Base-by-base conservation (phyloP, 1,140 invertebrate species). In the Drosophila azteca region DNA sequence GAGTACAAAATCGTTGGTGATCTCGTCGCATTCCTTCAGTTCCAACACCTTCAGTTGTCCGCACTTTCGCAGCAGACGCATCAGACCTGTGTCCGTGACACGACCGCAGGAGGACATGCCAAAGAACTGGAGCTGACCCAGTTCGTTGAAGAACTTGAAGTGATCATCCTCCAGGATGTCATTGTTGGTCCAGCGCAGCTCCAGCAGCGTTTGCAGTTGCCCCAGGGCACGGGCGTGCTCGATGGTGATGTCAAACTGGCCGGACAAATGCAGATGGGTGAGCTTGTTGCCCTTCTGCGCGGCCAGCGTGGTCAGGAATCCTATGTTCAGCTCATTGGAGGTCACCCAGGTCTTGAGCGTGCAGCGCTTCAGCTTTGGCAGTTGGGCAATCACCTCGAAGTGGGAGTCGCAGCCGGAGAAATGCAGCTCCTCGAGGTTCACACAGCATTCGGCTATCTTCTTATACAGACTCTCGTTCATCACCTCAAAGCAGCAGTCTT, bases 401-500 rank as follows among this genome's bases (percentile, higher is more conserved):
- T 79, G 77, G 5, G 77, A 46, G 13, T 89, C 84, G 11, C 84
- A 77, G 13, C 84, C 76, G 6, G 84, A 89, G 17, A 88, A 88
- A 6, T 55, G 49, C 0, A 88, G 52, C 17, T 88, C 84, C 50
- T 79, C 79, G 22, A 88, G 41, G 6, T 89, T 13, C 13, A 45
- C 20, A 39, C 83, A 88, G 8, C 52, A 55, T 3, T 89, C 79
- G 39, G 84, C 64, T n/a, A 88, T 83, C 50, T 89, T 83, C 13
- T 77, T 58, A 26, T 88, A 87, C 6, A 87, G 24, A n/a, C 79
- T 79, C 20, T 79, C 66, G 50, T 78, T 79, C 83, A 82, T 79
- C 4, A 88, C 84, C 55, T 88, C 83, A n/a, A 87, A 87, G 15
- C 84, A 83, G 22, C 83, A 88, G 24, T 88, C 84, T 22, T 89